Conservation (phyloP, 2,797 vertebrate genomes). For the Erithacus rubecula region DNA sequence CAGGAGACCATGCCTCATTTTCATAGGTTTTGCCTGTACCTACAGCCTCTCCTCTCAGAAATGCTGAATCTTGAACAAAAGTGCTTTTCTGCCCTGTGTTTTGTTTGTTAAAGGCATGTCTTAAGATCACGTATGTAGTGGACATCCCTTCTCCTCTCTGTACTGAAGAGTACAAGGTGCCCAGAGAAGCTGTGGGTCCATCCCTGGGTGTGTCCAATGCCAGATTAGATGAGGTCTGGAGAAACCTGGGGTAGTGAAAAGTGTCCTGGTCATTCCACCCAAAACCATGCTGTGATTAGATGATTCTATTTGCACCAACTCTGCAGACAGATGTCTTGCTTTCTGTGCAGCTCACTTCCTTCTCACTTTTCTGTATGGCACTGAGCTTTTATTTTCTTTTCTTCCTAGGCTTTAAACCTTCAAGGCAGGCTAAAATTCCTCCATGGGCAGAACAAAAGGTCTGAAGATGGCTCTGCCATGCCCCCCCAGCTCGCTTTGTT, state of each 20-base stretch:
- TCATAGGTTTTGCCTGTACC: background rate
- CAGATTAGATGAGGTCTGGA: background rate
- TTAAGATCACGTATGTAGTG: background rate
- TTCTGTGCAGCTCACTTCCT: background rate
- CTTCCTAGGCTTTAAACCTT: constrained; percentile 70
- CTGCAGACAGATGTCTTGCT: background rate
- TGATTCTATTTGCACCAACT: background rate
- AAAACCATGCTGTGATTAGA: background rate
- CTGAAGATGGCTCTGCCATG: background rate
- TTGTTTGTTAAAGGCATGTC: background rate
- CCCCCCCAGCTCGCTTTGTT: constrained; percentile 71
- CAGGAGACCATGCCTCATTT: background rate
- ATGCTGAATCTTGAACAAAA: background rate
- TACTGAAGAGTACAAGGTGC: background rate
- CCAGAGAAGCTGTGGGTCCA: background rate
- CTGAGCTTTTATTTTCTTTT: background rate
- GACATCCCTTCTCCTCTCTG: background rate
- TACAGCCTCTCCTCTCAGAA: background rate
- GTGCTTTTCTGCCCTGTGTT: background rate
- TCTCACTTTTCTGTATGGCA: background rate
- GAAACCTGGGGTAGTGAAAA: background rate
- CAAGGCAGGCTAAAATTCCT: constrained; percentile 73
- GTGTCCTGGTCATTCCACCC: background rate
- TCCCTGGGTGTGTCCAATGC: background rate
- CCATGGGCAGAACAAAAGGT: constrained; percentile 6